Evolutionary conservation across 2,888 invertebrate species (phyloP).

Genomic region (Sarcophaga variegata): DNA sequence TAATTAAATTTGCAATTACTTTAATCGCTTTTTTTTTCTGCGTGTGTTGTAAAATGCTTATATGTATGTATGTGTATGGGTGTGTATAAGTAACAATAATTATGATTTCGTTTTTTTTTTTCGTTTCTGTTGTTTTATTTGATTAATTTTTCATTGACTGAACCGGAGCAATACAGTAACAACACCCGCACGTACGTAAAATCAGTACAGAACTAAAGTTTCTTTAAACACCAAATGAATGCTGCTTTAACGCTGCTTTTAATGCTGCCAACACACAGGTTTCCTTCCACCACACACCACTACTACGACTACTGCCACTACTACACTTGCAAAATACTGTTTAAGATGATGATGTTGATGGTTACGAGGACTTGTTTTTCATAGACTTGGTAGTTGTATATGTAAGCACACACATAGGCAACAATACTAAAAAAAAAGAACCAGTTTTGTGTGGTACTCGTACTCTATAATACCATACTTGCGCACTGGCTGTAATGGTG

Average conservation of each 20-base stretch:
- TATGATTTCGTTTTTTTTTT: slow-evolving; percentile 46
- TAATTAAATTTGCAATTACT: slow-evolving; percentile 70
- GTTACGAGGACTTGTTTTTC: slow-evolving; percentile 64
- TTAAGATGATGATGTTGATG: slow-evolving; percentile 30
- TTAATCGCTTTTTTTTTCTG: slow-evolving; percentile 62
- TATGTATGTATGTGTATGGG: slow-evolving; percentile 8
- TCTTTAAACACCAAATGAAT: slow-evolving; percentile 61
- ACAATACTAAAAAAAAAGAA: slow-evolving; percentile 43
- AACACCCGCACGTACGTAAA: slow-evolving; percentile 78
- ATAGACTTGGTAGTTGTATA: background rate
- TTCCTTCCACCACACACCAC: background rate
- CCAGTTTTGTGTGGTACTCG: slow-evolving; percentile 43
- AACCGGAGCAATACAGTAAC: slow-evolving; percentile 47
- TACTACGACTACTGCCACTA: slow-evolving; percentile 8
- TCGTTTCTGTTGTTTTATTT: slow-evolving; percentile 55
- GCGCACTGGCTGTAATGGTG: slow-evolving; percentile 49
- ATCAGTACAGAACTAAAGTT: slow-evolving; percentile 78
- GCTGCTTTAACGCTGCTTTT: slow-evolving; percentile 31
- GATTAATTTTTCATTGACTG: slow-evolving; percentile 69
- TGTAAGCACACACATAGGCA: background rate
- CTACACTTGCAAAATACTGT: slow-evolving; percentile 3
- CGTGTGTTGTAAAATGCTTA: background rate
- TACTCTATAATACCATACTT: slow-evolving; percentile 39
- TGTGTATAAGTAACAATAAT: slow-evolving; percentile 54
- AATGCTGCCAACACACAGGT: background rate